Base-by-base conservation (phyloP, 2,797 vertebrate species). In the Lycodopsis pacificus region DNA sequence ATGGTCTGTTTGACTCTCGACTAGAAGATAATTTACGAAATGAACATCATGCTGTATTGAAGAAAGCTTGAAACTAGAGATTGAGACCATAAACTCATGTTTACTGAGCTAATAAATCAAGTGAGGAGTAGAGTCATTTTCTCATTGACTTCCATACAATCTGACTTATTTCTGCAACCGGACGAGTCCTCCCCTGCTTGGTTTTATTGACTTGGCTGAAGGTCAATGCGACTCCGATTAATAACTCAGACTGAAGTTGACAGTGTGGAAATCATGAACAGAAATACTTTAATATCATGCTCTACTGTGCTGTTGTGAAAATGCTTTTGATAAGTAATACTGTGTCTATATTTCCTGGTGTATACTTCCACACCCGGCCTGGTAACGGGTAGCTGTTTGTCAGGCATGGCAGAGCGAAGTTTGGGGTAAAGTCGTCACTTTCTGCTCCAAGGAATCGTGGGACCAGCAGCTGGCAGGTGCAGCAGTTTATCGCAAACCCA, bases 401-500 rank as follows among this genome's bases (percentile, higher is more conserved):
- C 68, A 63, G 81, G 68, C 74, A 58, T 79, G 77, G 75, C 78
- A 75, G 44, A 83, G 93, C 95, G 95, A 96, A 95, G 95, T 97
- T 96, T 92, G 53, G 95, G 92, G 92, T 94, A 91, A 96, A 96
- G 95, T 95, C 95, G 95, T 93, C 93, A 91, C 91, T 95, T 93
- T 94, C 86, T 94, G 95, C 95, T 96, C 94, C 93, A 93, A 95
- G 96, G 96, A 96, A 95, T 94, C 89, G 90, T 89, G 88, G 91
- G 92, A 82, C 86, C 95, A 90, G 87, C 94, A 96, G 96, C 95
- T 96, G 96, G 96, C 97, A 98, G 96, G 97, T 97, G 97, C 96
- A 96, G 96, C 95, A 95, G 97, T 98, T 98, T 96, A 98, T 98
- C 97, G 97, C 96, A 96, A 96, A 97, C 95, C 96, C 97, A 97